phyloP scores from a whole-genome alignment of 1,140 invertebrate genomes.

The Saccostrea glomerata region DNA sequence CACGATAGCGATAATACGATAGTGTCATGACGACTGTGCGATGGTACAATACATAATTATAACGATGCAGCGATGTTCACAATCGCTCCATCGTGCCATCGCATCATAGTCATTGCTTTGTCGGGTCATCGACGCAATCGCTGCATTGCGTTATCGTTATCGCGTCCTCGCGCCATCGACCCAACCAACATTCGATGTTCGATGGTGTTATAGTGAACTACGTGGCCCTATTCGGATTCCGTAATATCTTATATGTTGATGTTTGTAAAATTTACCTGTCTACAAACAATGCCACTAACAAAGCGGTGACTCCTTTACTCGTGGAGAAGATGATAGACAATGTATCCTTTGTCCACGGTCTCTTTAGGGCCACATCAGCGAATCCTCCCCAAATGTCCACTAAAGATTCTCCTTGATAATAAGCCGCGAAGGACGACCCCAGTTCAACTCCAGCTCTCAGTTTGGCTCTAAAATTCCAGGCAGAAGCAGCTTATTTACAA shows the following conservation, averaged over 20 bases:
- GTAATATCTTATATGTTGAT: not conserved
- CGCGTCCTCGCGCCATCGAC: too few relatives aligned
- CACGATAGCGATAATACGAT: too few relatives aligned
- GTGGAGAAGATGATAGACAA: constrained; percentile 61
- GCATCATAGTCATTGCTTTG: too few relatives aligned
- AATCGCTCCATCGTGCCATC: too few relatives aligned
- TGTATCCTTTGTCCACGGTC: constrained; percentile 67
- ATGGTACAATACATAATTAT: too few relatives aligned
- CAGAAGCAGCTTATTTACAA: too few relatives aligned
- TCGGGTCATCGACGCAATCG: too few relatives aligned
- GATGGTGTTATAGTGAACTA: not conserved
- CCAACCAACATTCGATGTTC: not conserved
- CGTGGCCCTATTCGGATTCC: not conserved
- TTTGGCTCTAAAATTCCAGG: constrained; percentile 64
- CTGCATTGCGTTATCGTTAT: too few relatives aligned
- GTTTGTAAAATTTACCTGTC: constrained; percentile 67
- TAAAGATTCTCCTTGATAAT: constrained; percentile 79
- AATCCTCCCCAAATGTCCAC: constrained; percentile 76
- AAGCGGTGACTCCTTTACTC: constrained; percentile 74
- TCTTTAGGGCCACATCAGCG: constrained; percentile 68
- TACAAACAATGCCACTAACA: constrained; percentile 75
- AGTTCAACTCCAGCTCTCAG: constrained; percentile 76
- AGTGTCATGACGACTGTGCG: too few relatives aligned
- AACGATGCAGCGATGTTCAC: too few relatives aligned
- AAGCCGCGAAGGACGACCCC: constrained; percentile 70